Percentiles rank a stretch among this genome's conserved stretches.
phyloP scores from a whole-genome alignment of 2,113 vertebrate species.

The Colaptes auratus region DNA sequence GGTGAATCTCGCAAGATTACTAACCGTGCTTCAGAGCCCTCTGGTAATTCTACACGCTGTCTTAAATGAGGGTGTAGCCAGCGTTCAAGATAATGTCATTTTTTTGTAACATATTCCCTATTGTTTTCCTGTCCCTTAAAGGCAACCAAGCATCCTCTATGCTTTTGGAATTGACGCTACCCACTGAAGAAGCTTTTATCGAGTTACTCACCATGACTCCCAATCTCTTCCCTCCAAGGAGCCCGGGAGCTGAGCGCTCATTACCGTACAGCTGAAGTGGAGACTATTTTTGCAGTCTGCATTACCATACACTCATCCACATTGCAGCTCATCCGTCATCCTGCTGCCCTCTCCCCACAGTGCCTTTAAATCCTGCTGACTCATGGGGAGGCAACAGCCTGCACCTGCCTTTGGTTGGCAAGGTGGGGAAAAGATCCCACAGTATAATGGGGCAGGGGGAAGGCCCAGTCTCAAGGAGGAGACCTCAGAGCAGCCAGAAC shows the following conservation, averaged over 20 bases:
- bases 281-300: slow-evolving; percentile 44
- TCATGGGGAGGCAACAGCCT: not conserved
- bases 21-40: slow-evolving; percentile 15
- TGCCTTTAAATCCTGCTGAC: slow-evolving; percentile 33
- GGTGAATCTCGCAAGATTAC: slow-evolving; percentile 36
- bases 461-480: not conserved
- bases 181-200: slow-evolving; percentile 60
- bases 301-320: slow-evolving; percentile 13
- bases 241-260: not conserved
- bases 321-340: slow-evolving; percentile 1
- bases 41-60: not conserved
- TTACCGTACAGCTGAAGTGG: not conserved
- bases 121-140: slow-evolving; percentile 51
- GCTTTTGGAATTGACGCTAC: slow-evolving; percentile 9
- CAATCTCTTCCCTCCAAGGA: slow-evolving; percentile 58
- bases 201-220: slow-evolving; percentile 64
- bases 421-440: not conserved
- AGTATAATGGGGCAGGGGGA: rapidly evolving
- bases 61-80: slow-evolving; percentile 50
- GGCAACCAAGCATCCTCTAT: slow-evolving; percentile 29
- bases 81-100: slow-evolving; percentile 37
- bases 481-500: not conserved
- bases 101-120: slow-evolving; percentile 56
- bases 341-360: not conserved
- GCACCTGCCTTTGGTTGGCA: rapidly evolving